These are phyloP conservation scores for Amiota minor DNA, from an alignment of 2,888 invertebrate genomes.

Conservation along the genomic window DNA sequence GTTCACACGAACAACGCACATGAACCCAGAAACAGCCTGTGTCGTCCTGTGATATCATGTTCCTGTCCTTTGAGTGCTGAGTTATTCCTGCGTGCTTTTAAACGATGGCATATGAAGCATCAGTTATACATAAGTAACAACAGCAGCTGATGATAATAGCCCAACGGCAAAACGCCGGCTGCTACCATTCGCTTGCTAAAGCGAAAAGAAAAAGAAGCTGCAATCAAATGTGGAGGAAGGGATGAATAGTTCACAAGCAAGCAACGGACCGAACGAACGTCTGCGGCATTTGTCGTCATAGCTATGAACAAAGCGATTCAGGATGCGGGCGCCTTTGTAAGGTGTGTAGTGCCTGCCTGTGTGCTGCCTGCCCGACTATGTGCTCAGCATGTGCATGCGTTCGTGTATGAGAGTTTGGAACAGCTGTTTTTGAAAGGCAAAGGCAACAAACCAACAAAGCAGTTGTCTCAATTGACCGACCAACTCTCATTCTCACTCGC, in stretches of 20 bases:
- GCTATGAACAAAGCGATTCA: slow-evolving; percentile 10
- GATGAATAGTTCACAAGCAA: slow-evolving; percentile 25
- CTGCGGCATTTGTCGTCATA: slow-evolving; percentile 32
- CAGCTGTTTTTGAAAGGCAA: slow-evolving; percentile 59
- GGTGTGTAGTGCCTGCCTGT: not conserved
- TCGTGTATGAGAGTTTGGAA: slow-evolving; percentile 44
- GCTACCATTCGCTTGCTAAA: slow-evolving; percentile 38
- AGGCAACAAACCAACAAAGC: slow-evolving; percentile 35
- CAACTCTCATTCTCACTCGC: not conserved
- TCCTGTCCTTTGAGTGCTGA: no score
- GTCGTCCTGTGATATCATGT: no score
- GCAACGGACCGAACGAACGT: slow-evolving; percentile 40
- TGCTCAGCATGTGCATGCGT: slow-evolving; percentile 39
- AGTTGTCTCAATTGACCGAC: not conserved
- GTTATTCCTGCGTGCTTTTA: not conserved
- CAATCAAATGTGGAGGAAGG: slow-evolving; percentile 17
- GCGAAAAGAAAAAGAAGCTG: not conserved
- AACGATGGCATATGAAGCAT: not conserved
- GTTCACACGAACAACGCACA: not conserved
- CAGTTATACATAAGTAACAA: slow-evolving; percentile 38
- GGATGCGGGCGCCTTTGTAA: slow-evolving; percentile 36
- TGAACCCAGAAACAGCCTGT: no score
- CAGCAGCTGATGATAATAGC: slow-evolving; percentile 67
- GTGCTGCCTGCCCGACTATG: slow-evolving; percentile 34
- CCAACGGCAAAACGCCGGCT: slow-evolving; percentile 63